Base-by-base conservation (phyloP, 2,888 invertebrate genomes). In the Cheilosia grossa region DNA sequence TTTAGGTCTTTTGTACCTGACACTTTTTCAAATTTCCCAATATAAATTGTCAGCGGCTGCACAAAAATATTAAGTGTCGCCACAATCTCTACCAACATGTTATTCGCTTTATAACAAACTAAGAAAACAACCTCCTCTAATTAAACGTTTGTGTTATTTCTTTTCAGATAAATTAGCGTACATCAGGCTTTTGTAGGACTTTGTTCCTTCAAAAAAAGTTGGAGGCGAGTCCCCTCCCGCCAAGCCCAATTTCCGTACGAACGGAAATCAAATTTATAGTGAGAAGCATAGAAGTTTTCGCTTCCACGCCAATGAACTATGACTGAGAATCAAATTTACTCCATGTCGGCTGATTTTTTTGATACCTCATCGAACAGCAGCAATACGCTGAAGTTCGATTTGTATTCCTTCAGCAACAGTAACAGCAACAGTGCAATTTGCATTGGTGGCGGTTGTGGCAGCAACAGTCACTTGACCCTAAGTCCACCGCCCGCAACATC, bases 341-440 rank as follows among this genome's bases (percentile, higher is more conserved):
- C 91, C 88, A 91, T 91, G 90, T 91, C 91, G 89, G 90, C 91
- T 87, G 92, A 91, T 88, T 90, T 91, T 88, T 91, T 91, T 89
- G 91, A 91, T 89, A 90, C 89, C 79, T 90, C 91, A 87, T 91
- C 92, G 78, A 91, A 91, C 87, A 91, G 91, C 88, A 91, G 89
- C 88, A 91, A 91, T 88, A 88, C 90, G 63, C 81, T 91, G 79
- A 92, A 91, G 87, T 91, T 90, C 88, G 91, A 91, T 86, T 74
- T 91, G 72, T 91, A 89, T 87, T 88, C 91, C 19, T 87, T 91
- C 72, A 86, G 88, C 40, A 40, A 88, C 74, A 59, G 59, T 44
- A 59, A 42, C 24, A 79, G 86, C 70, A 87, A 81, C 49, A 77
- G 79, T 51, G 44, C 44, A 51, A 53, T 73, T 10, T 80, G 70